phyloP scores from a whole-genome alignment of 2,888 invertebrate species.

The Pardosa pseudoannulata region DNA sequence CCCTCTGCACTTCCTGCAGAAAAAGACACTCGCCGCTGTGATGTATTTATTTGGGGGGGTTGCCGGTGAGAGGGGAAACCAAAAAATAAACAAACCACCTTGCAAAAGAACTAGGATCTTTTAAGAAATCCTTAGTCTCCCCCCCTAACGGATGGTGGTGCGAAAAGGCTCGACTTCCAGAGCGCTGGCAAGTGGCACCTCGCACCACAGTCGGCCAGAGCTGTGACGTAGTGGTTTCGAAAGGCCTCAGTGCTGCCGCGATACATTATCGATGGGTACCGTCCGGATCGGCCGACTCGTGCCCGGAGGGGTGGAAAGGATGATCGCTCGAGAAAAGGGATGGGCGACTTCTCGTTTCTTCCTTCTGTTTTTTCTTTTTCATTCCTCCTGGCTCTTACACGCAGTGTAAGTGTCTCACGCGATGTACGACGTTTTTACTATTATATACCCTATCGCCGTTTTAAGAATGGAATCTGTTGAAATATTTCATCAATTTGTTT shows the following conservation, averaged over 20 bases:
- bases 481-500: too few relatives aligned
- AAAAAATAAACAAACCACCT: neutral
- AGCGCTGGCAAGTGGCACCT: neutral
- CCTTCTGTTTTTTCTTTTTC: slow-evolving; percentile 20
- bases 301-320: slow-evolving; percentile 27
- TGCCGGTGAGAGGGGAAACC: too few relatives aligned
- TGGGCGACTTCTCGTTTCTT: slow-evolving; percentile 10
- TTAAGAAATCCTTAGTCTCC: neutral
- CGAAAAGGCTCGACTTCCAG: neutral
- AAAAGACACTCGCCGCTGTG: too few relatives aligned
- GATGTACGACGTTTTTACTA: neutral
- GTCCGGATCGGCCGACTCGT: slow-evolving; percentile 49
- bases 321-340: too few relatives aligned
- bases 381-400: too few relatives aligned
- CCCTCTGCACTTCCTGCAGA: too few relatives aligned
- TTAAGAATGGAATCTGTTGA: too few relatives aligned
- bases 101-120: too few relatives aligned
- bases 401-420: slow-evolving; percentile 1
- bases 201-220: slow-evolving; percentile 21
- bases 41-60: too few relatives aligned
- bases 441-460: neutral
- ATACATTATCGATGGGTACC: slow-evolving; percentile 62
- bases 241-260: slow-evolving; percentile 33
- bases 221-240: slow-evolving; percentile 48
- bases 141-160: too few relatives aligned